Base-by-base conservation (phyloP, 2,797 vertebrate genomes). In the Ptychadena robeensis region DNA sequence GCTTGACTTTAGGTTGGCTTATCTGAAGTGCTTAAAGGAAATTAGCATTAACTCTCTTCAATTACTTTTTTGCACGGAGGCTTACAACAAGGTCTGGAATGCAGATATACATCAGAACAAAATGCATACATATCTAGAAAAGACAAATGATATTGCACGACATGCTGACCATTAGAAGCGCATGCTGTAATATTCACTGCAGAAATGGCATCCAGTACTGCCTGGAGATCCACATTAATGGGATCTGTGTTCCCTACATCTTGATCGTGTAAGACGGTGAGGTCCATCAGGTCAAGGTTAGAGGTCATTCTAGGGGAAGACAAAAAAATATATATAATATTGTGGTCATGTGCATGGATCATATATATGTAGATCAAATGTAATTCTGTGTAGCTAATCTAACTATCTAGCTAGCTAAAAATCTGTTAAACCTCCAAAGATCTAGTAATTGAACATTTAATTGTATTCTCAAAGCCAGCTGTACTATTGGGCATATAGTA, bases 271-370 rank as follows among this genome's bases (percentile, higher is more conserved):
- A 64, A 67, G 30, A 87, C 87, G 30, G 89, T 86, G 67, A 91
- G 85, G 57, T 83, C 89, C 87, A 91, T 87, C 63, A 92, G 78
- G 12, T 92, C 91, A 87, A 92, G 88, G 59, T 90, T 91, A 85
- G 88, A 91, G 71, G 89, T 91, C 90, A 92, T 89, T 86, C 91
- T 92, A n/a, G n/a, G 66, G 11, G 86, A 73, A 48, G 25, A 38
- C 0, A 2, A 67, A 48, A 22, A 65, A n/a, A 27, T 11, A n/a
- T n/a, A 28, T 57, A 37, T 4, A 67, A 34, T 35, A n/a, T n/a
- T n/a, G n/a, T n/a, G n/a, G n/a, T n/a, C n/a, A n/a, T n/a, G n/a
- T n/a, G n/a, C n/a, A n/a, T n/a, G n/a, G 37, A 15, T 14, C 40
- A 44, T 3, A 44, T 44, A 44, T 44, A 44, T 18, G 4, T 3